Base-by-base conservation (phyloP, 2,797 vertebrate genomes). In the Sebastes umbrosus region DNA sequence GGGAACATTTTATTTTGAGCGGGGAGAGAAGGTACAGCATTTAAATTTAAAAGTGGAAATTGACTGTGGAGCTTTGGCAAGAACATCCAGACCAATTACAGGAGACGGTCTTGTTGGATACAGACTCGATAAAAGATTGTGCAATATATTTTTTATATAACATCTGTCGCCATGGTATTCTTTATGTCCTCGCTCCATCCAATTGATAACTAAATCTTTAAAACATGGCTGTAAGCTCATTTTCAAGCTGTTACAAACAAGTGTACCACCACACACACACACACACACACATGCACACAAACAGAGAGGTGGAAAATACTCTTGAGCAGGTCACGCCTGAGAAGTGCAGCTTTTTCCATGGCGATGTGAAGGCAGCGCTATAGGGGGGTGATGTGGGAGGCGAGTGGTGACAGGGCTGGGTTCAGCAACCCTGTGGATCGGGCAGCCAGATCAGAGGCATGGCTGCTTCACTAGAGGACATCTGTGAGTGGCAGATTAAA, bases 371-470 rank as follows among this genome's bases (percentile, higher is more conserved):
- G 79, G 82, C 85, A 81, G 82, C 60, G 24, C 83, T 83, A 90
- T 80, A 75, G 87, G 89, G 90, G 88, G 63, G 79, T 76, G 85
- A 84, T 88, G 93, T 95, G 95, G 87, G 79, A 60, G 88, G 90
- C 43, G 95, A 97, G 95, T 96, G 96, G 82, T 96, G 96, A 96
- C 95, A 96, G 77, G 82, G 73, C 86, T 25, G 84, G 92, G 93
- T 87, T 87, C 54, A 90, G 85, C 69, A 79, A 69, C 80, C 85
- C 92, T 77, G 86, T 73, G 75, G 82, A 83, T 90, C 90, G 86
- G 87, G 81, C 83, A 86, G 88, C 82, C 84, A 90, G 93, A 95
- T 95, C 95, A 94, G 90, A 94, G 92, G 86, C 90, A 84, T 73
- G 77, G 89, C 90, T 79, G 91, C 89, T 91, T 89, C 84, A 92